phyloP scores from a whole-genome alignment of 2,888 invertebrate genomes.

The Antitype chi region DNA sequence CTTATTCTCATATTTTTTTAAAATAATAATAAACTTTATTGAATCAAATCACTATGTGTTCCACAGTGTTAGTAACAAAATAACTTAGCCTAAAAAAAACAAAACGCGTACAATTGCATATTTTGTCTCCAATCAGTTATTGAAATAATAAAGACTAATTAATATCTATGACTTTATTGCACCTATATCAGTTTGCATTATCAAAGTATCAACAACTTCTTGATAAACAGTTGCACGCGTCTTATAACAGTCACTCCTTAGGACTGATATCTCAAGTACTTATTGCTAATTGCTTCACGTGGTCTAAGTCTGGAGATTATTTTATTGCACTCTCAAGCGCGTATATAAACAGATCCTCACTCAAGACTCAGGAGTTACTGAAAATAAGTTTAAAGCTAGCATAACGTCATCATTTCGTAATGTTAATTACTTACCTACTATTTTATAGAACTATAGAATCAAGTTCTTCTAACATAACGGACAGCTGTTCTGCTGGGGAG shows the following conservation, averaged over 20 bases:
- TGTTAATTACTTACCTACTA: too few species aligned
- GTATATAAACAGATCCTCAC: not conserved
- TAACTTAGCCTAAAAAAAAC: not conserved
- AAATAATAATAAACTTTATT: not conserved
- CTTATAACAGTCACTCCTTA: conserved; percentile 5
- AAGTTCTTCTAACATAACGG: too few species aligned
- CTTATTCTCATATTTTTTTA: too few species aligned
- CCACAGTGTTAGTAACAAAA: not conserved
- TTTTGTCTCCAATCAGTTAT: not conserved
- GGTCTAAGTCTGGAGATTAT: not conserved
- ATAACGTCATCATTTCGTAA: not conserved
- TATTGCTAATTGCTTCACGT: not conserved
- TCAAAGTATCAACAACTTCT: conserved; percentile 10
- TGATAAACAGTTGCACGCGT: conserved; percentile 20
- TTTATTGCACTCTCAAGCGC: not conserved
- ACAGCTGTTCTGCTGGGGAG: too few species aligned
- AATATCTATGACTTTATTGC: not conserved
- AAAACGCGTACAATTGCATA: not conserved
- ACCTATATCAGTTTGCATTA: not conserved
- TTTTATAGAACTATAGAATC: too few species aligned
- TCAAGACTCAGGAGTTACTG: not conserved
- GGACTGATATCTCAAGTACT: not conserved
- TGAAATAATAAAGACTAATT: not conserved
- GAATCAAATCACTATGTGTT: not conserved
- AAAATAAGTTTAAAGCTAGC: not conserved